Percentiles rank a stretch among this genome's conserved stretches.
These are phyloP conservation scores for Lordiphosa collinella DNA, from an alignment of 1,140 invertebrate genomes.

Conservation along the genomic window DNA sequence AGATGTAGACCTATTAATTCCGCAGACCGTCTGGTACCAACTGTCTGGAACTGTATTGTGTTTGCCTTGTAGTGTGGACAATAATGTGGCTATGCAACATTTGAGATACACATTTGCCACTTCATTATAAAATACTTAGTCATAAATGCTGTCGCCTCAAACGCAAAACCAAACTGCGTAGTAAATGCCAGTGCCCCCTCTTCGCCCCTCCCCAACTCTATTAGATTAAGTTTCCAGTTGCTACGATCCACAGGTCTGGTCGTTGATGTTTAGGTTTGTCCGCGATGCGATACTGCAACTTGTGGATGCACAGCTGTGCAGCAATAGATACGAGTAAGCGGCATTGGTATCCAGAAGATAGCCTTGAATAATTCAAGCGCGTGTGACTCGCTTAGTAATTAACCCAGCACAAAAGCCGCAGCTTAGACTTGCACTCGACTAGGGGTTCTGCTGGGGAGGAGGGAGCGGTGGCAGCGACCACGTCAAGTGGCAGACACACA, in stretches of 20 bases:
- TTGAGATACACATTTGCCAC: conserved; percentile 53
- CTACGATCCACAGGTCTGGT: conserved; percentile 18
- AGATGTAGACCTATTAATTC: conserved; percentile 19
- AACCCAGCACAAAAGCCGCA: conserved; percentile 72
- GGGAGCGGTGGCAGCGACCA: not conserved
- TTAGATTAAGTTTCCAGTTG: conserved; percentile 38
- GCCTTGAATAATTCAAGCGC: conserved; percentile 78
- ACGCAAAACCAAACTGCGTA: conserved; percentile 29
- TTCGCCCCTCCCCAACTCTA: conserved; percentile 7
- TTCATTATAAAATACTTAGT: conserved; percentile 72
- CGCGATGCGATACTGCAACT: conserved; percentile 9
- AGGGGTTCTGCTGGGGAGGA: conserved; percentile 16
- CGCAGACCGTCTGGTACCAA: conserved; percentile 13
- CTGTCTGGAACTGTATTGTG: conserved; percentile 2
- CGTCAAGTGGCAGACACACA: conserved; percentile 59
- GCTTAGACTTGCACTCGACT: conserved; percentile 53
- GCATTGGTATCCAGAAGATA: conserved; percentile 42
- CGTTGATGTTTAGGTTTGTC: conserved; percentile 21
- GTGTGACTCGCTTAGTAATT: conserved; percentile 78
- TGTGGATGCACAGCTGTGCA: conserved; percentile 46
- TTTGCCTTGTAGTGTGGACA: conserved; percentile 36
- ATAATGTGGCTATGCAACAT: conserved; percentile 30
- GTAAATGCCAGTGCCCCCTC: conserved; percentile 9
- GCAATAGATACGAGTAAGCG: conserved; percentile 51
- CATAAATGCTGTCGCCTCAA: conserved; percentile 44